Conservation (phyloP, 2,797 vertebrate species). For the Megalops cyprinoides region DNA sequence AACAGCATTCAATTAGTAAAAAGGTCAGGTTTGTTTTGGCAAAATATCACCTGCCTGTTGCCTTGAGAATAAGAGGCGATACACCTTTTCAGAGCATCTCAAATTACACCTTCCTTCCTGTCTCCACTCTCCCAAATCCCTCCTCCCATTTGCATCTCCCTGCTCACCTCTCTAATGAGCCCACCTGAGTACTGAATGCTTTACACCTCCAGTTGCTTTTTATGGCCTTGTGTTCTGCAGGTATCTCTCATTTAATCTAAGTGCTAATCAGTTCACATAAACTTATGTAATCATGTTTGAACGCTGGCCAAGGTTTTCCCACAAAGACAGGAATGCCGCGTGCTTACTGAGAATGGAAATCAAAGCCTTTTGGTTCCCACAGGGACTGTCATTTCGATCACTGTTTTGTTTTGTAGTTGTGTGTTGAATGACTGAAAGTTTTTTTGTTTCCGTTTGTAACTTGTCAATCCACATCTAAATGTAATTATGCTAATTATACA, state of each 20-base stretch:
- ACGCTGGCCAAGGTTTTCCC: too few relatives aligned
- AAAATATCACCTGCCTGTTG: too few relatives aligned
- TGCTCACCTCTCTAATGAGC: background rate
- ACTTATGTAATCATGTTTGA: background rate
- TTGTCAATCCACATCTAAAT: too few relatives aligned
- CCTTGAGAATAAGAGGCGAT: too few relatives aligned
- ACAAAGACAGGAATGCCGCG: too few relatives aligned
- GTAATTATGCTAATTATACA: too few relatives aligned
- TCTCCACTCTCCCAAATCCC: background rate
- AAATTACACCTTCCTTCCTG: background rate
- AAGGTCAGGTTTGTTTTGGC: background rate
- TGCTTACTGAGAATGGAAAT: too few relatives aligned
- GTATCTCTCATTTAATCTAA: background rate
- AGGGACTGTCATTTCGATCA: too few relatives aligned
- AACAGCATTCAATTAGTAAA: background rate
- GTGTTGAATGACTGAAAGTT: too few relatives aligned
- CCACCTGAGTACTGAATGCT: background rate
- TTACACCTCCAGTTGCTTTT: background rate
- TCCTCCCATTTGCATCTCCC: background rate
- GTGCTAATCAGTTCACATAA: background rate
- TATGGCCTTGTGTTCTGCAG: background rate
- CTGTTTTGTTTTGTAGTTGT: too few relatives aligned
- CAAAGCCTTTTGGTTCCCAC: too few relatives aligned
- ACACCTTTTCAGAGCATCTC: background rate
- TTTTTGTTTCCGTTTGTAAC: too few relatives aligned